Conservation (phyloP, 2,113 vertebrate species). For the Xiphophorus maculatus region DNA sequence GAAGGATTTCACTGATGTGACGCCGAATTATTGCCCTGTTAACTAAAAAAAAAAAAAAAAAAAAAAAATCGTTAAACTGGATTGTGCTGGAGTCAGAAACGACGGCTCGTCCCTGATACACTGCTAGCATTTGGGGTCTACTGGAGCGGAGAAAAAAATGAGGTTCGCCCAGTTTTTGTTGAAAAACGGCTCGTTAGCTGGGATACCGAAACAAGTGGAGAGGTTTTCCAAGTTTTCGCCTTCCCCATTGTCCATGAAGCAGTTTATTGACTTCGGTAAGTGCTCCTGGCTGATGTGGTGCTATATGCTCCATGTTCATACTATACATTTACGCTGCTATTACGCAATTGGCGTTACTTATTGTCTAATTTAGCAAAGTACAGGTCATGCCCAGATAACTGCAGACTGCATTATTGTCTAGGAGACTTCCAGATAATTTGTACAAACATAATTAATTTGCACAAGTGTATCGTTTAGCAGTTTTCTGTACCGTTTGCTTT, state of each 20-base stretch:
- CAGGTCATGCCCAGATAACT: background rate
- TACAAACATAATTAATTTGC: background rate
- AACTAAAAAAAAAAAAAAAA: background rate
- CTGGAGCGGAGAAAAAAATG: constrained; percentile 75
- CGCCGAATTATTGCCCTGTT: background rate
- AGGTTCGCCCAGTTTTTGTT: constrained; percentile 87
- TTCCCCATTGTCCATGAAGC: constrained; percentile 95
- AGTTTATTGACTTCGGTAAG: constrained; percentile 96
- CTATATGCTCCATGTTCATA: background rate
- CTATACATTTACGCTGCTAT: background rate
- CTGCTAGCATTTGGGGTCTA: constrained; percentile 16
- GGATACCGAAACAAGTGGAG: constrained; percentile 82
- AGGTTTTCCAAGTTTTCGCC: constrained; percentile 92
- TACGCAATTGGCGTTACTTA: constrained; percentile 18
- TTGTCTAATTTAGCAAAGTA: background rate
- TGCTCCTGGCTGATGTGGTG: background rate
- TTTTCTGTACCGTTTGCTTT: background rate
- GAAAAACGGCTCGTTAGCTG: constrained; percentile 78
- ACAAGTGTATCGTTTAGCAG: background rate
- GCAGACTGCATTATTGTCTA: background rate
- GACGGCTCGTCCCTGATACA: constrained; percentile 8
- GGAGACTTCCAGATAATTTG: background rate
- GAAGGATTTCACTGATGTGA: background rate
- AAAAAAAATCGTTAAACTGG: constrained; percentile 13
- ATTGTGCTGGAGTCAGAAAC: constrained; percentile 32